Conservation (phyloP, 2,113 vertebrate species). For the Uria lomvia region DNA sequence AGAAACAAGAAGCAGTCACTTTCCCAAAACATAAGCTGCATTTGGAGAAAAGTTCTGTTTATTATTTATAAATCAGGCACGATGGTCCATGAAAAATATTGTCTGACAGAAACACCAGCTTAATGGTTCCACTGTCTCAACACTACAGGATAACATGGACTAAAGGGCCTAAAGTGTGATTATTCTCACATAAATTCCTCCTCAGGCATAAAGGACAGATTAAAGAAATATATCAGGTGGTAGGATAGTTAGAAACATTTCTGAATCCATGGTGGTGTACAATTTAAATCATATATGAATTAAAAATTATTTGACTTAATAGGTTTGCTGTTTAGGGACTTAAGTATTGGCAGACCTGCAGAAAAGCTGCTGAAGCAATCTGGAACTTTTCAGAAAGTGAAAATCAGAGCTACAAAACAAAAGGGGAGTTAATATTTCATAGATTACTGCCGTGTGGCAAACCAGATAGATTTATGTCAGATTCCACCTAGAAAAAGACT, state of each 20-base stretch:
- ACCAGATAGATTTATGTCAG: background rate
- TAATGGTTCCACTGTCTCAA: background rate
- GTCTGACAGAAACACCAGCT: background rate
- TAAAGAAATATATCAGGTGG: background rate
- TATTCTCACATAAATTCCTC: background rate
- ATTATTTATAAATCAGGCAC: background rate
- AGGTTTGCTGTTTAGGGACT: background rate
- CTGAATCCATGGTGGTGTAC: fast-evolving
- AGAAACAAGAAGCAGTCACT: background rate
- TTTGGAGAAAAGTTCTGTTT: background rate
- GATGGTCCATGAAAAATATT: background rate
- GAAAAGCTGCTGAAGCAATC: background rate
- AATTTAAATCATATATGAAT: background rate
- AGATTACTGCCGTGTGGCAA: background rate
- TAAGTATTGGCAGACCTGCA: background rate
- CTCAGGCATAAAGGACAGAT: background rate
- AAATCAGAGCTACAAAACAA: background rate
- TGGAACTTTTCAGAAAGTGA: background rate
- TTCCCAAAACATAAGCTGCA: background rate
- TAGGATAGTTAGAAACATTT: background rate
- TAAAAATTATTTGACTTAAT: background rate
- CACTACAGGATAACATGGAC: background rate
- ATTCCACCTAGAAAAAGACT: background rate
- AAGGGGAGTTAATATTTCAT: background rate
- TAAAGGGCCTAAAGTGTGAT: background rate